These are phyloP conservation scores for Arrhopalites spinosus DNA, from an alignment of 2,888 invertebrate genomes.

Conservation along the genomic window DNA sequence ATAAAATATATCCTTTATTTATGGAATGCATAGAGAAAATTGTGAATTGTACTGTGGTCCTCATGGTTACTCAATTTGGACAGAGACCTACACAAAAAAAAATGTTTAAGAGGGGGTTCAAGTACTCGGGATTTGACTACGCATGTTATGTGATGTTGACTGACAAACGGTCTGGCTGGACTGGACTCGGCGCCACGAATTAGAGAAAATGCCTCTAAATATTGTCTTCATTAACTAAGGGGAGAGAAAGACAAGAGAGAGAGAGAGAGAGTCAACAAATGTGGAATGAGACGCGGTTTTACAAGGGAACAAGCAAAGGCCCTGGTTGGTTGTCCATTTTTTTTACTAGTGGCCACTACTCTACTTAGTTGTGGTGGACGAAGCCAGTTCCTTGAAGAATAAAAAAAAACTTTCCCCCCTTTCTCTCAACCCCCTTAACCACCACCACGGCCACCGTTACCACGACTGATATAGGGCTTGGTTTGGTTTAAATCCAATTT, in stretches of 20 bases:
- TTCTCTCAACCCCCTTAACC: neutral
- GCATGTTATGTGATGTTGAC: slow-evolving; percentile 10
- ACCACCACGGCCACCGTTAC: neutral
- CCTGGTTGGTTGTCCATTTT: neutral
- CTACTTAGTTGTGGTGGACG: neutral
- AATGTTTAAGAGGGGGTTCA: too few relatives aligned
- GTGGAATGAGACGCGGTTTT: slow-evolving; percentile 5
- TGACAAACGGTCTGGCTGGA: slow-evolving; percentile 10
- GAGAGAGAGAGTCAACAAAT: neutral
- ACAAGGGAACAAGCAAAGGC: neutral
- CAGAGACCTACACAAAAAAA: too few relatives aligned
- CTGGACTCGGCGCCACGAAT: slow-evolving; percentile 31
- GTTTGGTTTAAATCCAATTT: slow-evolving; percentile 27
- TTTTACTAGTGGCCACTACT: neutral
- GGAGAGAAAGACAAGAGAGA: neutral
- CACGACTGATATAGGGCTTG: neutral
- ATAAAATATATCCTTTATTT: too few relatives aligned
- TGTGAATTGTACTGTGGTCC: neutral
- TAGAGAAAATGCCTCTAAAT: slow-evolving; percentile 19
- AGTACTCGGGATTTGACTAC: slow-evolving; percentile 8
- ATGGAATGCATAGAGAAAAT: neutral
- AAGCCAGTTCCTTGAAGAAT: slow-evolving; percentile 17
- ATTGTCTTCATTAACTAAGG: slow-evolving; percentile 26
- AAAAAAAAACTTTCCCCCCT: slow-evolving; percentile 18
- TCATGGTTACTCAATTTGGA: neutral